Evolutionary conservation across 2,113 vertebrate genomes (phyloP), one percentile per base, ranked within the genome.

Genomic region (Neodontobutis hainanensis): DNA sequence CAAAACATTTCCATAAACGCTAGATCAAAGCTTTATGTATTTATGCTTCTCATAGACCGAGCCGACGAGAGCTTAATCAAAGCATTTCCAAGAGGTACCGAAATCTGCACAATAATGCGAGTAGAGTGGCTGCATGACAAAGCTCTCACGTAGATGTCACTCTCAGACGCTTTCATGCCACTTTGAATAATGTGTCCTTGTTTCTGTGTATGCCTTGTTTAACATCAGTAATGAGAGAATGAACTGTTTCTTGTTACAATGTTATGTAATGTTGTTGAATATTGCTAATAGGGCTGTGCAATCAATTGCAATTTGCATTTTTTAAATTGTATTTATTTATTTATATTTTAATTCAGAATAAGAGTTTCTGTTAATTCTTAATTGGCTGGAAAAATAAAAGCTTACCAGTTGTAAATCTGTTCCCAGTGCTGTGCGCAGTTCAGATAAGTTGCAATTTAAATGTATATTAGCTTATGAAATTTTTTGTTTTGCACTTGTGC

Each of bases 101-200:
- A 64, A 84, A 93, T 93, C 86, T 91, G 85, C 90, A 92, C 91
- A 92, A 90, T 80, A 90, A 92, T 88, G 77, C 14, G 61, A 68
- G 66, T 59, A 68, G 73, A 80, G 38, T 62, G 70, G 73, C 0
- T 42, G 67, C 47, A 50, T 55, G 52, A 88, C 83, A 88, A 88
- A 84, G 80, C 84, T 15, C n/a, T 32, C 15, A 11, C 72, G 0
- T 9, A 40, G 53, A 53, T 55, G 8, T 43, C 38, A 11, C 40
- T 32, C 58, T 67, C 65, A 11, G 3, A 50, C 70, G 68, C 70
- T 87, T 68, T 81, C 16, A 74, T 75, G 63, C 9, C 0, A 8
- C 61, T 68, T 55, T 85, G 73, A 81, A 78, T 73, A 34, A 63
- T 48, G 14, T 53, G 34, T 36, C 5, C 60, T 42, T 11, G 45